Conservation (phyloP, 2,888 invertebrate genomes). For the Euplagia quadripunctaria region DNA sequence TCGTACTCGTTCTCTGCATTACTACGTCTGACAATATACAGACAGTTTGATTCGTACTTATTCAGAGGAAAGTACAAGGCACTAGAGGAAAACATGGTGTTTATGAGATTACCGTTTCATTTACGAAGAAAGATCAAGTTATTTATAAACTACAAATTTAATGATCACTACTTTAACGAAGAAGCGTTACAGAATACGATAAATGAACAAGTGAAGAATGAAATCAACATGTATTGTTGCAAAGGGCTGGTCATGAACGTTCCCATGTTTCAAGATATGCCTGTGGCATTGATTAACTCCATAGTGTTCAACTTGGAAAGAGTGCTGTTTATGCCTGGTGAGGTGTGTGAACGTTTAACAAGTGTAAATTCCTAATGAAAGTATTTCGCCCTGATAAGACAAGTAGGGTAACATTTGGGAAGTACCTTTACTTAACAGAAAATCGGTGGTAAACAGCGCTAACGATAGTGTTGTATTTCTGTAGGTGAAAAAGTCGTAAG, state of each 20-base stretch:
- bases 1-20: conserved; percentile 60
- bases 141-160: conserved; percentile 70
- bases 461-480: too few relatives aligned
- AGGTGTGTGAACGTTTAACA: conserved; percentile 59
- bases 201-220: conserved; percentile 80
- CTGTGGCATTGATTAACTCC: conserved; percentile 78
- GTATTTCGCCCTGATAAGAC: neutral
- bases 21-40: conserved; percentile 63
- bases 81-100: conserved; percentile 64
- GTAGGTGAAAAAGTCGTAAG: too few relatives aligned
- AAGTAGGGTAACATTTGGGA: too few relatives aligned
- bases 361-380: neutral
- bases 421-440: too few relatives aligned
- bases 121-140: conserved; percentile 65
- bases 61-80: conserved; percentile 65
- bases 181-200: conserved; percentile 65
- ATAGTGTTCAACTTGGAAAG: conserved; percentile 84
- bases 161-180: conserved; percentile 70
- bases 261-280: conserved; percentile 84
- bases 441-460: too few relatives aligned
- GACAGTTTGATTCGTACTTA: conserved; percentile 57
- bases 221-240: conserved; percentile 87
- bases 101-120: conserved; percentile 60
- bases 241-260: conserved; percentile 85
- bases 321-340: conserved; percentile 87